These are phyloP conservation scores for Argya squamiceps DNA, from an alignment of 2,797 vertebrate genomes.

Conservation along the genomic window DNA sequence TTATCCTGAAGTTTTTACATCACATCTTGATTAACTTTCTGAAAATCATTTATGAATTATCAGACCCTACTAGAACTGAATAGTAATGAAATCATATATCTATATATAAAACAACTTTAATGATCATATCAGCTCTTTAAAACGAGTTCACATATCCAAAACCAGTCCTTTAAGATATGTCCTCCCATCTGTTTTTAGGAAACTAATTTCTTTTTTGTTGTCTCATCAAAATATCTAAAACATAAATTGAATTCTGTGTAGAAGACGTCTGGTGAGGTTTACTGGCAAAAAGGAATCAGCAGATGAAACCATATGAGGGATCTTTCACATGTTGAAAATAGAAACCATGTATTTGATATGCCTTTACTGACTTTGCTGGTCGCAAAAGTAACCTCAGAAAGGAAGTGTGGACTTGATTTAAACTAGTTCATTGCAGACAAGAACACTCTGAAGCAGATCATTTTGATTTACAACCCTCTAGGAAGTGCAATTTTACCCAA, in stretches of 20 bases:
- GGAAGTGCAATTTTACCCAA: neutral
- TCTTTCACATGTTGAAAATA: neutral
- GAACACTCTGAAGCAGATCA: neutral
- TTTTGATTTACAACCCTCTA: neutral
- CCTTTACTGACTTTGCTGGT: neutral
- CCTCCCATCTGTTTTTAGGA: neutral
- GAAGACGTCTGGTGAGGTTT: neutral
- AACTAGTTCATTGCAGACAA: neutral
- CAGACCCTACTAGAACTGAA: neutral
- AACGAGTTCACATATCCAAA: neutral
- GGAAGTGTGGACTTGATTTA: neutral
- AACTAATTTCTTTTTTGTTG: neutral
- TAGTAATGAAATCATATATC: neutral
- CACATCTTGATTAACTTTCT: neutral
- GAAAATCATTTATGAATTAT: slow-evolving; percentile 23
- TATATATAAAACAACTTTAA: neutral
- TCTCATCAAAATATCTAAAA: neutral
- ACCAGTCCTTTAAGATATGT: neutral
- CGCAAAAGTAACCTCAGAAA: neutral
- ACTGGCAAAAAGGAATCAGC: neutral
- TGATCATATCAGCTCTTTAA: slow-evolving; percentile 5
- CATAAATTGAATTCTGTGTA: neutral
- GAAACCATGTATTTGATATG: neutral
- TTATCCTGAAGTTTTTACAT: neutral
- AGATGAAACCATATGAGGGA: neutral